Evolutionary conservation across 2,888 invertebrate genomes (phyloP).

Genomic region (Tethea ocularis): DNA sequence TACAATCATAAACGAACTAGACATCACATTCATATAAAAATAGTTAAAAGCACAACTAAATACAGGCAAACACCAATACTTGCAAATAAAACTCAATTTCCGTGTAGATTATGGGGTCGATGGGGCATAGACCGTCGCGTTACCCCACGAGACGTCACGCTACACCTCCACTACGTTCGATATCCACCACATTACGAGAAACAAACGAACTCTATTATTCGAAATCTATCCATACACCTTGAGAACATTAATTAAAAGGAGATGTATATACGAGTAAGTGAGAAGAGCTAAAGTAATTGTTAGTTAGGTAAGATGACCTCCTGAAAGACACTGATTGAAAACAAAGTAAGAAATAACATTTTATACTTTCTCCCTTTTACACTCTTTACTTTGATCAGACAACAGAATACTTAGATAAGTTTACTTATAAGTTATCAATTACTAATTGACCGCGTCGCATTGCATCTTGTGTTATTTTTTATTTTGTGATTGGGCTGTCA

Average conservation of each 20-base stretch:
- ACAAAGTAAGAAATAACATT: neutral
- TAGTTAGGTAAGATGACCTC: neutral
- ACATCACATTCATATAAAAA: no score
- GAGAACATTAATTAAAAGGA: conserved; percentile 5
- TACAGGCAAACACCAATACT: no score
- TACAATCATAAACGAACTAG: no score
- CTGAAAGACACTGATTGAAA: conserved; percentile 1
- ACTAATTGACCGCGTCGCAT: no score
- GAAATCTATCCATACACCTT: neutral
- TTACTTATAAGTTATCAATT: no score
- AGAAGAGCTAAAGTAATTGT: neutral
- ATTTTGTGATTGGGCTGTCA: no score
- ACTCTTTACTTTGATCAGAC: neutral
- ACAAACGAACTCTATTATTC: conserved; percentile 23
- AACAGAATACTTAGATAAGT: no score
- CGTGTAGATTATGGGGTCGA: conserved; percentile 10
- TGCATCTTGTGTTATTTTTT: no score
- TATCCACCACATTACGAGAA: conserved; percentile 23
- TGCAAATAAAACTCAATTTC: conserved; percentile 6
- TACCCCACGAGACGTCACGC: conserved; percentile 16
- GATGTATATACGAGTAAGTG: neutral
- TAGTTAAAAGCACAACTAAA: no score
- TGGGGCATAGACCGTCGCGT: conserved; percentile 23
- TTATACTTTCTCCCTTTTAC: neutral
- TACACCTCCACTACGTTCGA: conserved; percentile 19